Conservation (phyloP, 2,113 vertebrate species). For the Dasyornis broadbenti region DNA sequence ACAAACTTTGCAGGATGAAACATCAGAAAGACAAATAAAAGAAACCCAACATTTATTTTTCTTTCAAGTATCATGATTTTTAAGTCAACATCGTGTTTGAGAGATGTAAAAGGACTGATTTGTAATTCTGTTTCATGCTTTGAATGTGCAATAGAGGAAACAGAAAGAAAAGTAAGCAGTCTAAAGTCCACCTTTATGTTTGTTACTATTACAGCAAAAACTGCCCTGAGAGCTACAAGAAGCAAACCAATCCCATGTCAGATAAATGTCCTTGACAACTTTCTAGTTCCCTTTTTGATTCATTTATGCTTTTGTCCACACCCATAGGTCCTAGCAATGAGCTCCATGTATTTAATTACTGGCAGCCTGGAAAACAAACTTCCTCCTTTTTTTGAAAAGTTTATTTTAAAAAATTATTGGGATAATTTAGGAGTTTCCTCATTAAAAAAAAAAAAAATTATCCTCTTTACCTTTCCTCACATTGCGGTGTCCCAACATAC, state of each 20-base stretch:
- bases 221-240: background rate
- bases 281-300: background rate
- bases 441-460: background rate
- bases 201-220: background rate
- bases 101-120: background rate
- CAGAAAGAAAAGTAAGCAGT: background rate
- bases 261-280: background rate
- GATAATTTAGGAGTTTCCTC: background rate
- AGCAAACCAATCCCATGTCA: background rate
- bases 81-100: background rate
- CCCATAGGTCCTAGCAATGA: background rate
- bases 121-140: background rate
- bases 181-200: background rate
- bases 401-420: background rate
- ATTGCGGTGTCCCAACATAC: background rate
- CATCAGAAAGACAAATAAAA: conserved; percentile 13
- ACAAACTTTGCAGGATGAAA: background rate
- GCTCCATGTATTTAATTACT: background rate
- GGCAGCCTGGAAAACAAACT: background rate
- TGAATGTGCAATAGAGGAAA: background rate
- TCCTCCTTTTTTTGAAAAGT: background rate
- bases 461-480: background rate
- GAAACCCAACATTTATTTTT: background rate
- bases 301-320: background rate
- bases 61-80: background rate